phyloP scores from a whole-genome alignment of 30 jellyfish, hydroid and myxozoan genomes.

The Calvadosia cruxmelitensis region DNA sequence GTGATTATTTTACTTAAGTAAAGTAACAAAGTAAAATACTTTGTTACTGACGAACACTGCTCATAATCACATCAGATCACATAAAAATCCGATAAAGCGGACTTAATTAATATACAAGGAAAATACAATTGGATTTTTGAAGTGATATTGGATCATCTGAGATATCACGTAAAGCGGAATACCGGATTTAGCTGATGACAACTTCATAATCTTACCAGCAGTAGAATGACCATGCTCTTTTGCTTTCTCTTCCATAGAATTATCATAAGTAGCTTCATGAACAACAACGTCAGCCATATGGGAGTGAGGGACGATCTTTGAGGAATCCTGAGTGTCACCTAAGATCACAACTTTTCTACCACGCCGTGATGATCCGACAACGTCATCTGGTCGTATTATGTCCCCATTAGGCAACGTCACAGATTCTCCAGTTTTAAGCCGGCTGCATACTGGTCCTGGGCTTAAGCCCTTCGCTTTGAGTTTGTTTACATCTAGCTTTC shows the following conservation, averaged over 20 bases:
- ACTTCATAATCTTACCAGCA: slow-evolving; percentile 47
- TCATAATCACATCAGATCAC: too few species aligned
- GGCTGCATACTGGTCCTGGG: slow-evolving; percentile 77
- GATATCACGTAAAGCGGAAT: neutral
- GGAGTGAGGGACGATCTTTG: slow-evolving; percentile 12
- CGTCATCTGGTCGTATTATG: slow-evolving; percentile 32
- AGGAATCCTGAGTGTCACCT: slow-evolving; percentile 76
- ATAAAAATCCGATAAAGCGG: too few species aligned
- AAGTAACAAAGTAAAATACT: too few species aligned
- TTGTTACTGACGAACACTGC: too few species aligned
- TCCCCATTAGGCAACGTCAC: slow-evolving; percentile 39
- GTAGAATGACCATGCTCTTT: slow-evolving; percentile 89
- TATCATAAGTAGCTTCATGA: slow-evolving; percentile 87
- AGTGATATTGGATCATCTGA: neutral
- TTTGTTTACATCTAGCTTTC: slow-evolving; percentile 57
- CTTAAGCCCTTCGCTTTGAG: slow-evolving; percentile 48
- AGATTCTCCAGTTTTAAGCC: slow-evolving; percentile 48
- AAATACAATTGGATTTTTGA: neutral
- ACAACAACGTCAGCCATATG: slow-evolving; percentile 51
- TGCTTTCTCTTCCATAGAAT: slow-evolving; percentile 70
- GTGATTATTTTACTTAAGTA: too few species aligned
- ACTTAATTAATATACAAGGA: neutral
- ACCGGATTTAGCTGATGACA: neutral
- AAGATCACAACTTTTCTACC: slow-evolving; percentile 65
- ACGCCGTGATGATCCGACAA: slow-evolving; percentile 49